Base-by-base conservation (phyloP, 2,888 invertebrate genomes). In the Tenthredo distinguenda region DNA sequence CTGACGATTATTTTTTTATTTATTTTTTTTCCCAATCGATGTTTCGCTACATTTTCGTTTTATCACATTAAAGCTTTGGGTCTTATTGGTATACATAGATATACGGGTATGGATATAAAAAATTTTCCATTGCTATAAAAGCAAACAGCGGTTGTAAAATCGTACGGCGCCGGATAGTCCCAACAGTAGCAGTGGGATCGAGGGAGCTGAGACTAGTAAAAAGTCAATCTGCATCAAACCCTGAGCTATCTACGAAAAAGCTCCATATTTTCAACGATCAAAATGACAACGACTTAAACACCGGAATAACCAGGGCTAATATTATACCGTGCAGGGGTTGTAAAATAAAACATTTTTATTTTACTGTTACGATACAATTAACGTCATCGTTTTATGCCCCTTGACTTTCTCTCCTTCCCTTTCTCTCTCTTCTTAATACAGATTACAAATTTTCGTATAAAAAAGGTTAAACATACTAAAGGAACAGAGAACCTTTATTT, bases 61-160 rank as follows among this genome's bases (percentile, higher is more conserved):
- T 62, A 62, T 62, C 26, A 62, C 62, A 62, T 21, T 12, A 26
- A 62, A 62, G 62, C 21, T 62, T 62, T 62, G 4, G 34, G 68
- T 68, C 68, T 68, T 62, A 62, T 62, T 7, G 21, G 58, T 34
- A 18, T 18, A 65, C 18, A 31, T 34, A 18, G 9, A 18, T 68
- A 31, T 18, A 34, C 40, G 37, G 34, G 6, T 3, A 26, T 43
- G 7, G 21, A 37, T 43, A 72, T 43, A 72, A 40, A 72, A 72
- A 21, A 40, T 40, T 40, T 74, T 43, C 21, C 40, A 74, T 74
- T 43, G 21, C 72, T 40, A 43, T 74, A 74, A 74, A 74, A 74
- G 72, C 40, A 74, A 74, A 74, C 40, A 74, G 72, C 72, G 72
- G 72, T 15, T 74, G 72, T 50, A 77, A 77, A 50, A 77, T 77